Base-by-base conservation (phyloP, 1,140 invertebrate genomes). In the Diplogasteroides magnus region DNA sequence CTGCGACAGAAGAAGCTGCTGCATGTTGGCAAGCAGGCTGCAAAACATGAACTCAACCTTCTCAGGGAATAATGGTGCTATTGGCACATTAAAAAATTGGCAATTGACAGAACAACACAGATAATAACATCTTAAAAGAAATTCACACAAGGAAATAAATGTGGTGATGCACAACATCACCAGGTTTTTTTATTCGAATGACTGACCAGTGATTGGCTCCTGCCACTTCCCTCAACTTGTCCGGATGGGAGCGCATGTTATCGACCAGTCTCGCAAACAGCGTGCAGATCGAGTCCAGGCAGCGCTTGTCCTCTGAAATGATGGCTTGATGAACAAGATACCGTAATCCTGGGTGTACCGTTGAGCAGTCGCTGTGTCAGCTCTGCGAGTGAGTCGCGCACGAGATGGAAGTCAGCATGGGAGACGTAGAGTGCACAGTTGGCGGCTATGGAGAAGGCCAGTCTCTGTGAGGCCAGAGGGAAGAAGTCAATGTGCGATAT, bases 221-320 rank as follows among this genome's bases (percentile, higher is more conserved):
- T 62, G 95, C 93, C 71, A 99, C 97, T 85, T 98, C 94, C 81
- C 93, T 91, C 59, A 98, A 85, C 73, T 91, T 89, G 6, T 89
- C 88, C 31, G 93, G 89, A 83, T 98, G 93, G 77, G 90, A 88
- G 82, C 97, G 93, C 83, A 94, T 94, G 83, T 93, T 95, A 78
- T 99, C 96, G 0, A 98, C 93, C 13, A 99, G 86, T 23, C 96
- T 88, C 91, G 82, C 85, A 85, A 98, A 97, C 26, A 94, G 93
- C 64, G 94, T 87, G 78, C 95, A 98, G 3, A 97, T 92, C 82
- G 92, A 93, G 82, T 98, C 96, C 19, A 97, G 92, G 74, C 93
- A 94, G 79, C 97, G 97, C 82, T 97, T 97, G 84, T 98, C 96
- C 84, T 88, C 71, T 76, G 68, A 65, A 78, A 76, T 29, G 14